Conservation (phyloP, 2,888 invertebrate species). For the Gari tellinella region DNA sequence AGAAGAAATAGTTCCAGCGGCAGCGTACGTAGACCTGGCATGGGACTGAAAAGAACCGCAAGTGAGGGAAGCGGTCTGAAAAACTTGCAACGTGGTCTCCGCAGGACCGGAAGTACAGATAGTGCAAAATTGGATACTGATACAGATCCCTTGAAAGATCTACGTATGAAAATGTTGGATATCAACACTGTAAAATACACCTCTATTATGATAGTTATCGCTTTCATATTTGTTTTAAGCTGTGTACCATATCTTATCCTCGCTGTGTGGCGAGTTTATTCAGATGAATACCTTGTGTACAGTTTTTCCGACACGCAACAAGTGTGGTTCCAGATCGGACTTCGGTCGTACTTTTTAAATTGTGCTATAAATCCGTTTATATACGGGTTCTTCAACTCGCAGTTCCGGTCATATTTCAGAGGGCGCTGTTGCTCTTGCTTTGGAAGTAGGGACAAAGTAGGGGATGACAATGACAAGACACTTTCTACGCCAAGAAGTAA, state of each 20-base stretch:
- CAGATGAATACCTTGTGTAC: conserved; percentile 54
- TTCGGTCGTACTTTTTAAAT: conserved; percentile 64
- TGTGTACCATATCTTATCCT: conserved; percentile 65
- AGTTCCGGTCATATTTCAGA: conserved; percentile 53
- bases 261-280: conserved; percentile 58
- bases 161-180: conserved; percentile 60
- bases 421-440: conserved; percentile 21
- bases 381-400: conserved; percentile 69
- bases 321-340: conserved; percentile 63
- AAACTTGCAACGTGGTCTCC: conserved; percentile 28
- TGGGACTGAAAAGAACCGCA: conserved; percentile 30
- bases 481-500: too few species aligned
- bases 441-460: conserved; percentile 12
- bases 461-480: conserved; percentile 1
- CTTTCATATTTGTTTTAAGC: conserved; percentile 61
- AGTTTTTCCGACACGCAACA: conserved; percentile 48
- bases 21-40: conserved; percentile 9
- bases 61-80: conserved; percentile 46
- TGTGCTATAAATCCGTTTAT: conserved; percentile 67
- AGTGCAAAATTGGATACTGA: conserved; percentile 55
- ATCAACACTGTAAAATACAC: conserved; percentile 64
- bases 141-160: conserved; percentile 49
- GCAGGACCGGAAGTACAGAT: conserved; percentile 54
- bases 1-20: conserved; percentile 31
- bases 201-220: conserved; percentile 63